A percentile compares a stretch with the other conserved stretches of the same genome.
Evolutionary conservation across 2,888 invertebrate genomes (phyloP).

Genomic region (Sarcophaga variegata): DNA sequence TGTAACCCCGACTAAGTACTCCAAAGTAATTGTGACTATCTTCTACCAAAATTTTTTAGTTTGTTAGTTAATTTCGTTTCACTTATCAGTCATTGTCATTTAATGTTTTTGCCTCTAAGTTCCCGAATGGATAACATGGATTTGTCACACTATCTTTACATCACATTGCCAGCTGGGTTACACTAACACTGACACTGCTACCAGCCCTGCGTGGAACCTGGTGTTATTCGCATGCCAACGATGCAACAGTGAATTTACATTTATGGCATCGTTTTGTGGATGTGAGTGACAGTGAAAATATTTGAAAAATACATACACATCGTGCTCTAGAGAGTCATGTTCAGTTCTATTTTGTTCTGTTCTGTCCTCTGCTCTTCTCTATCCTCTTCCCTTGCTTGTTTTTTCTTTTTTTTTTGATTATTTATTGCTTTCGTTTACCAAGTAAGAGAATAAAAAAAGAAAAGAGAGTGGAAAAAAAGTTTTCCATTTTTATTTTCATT

Average conservation of each 20-base stretch:
- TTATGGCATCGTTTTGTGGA: not conserved
- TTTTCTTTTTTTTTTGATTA: not conserved
- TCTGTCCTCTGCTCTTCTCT: too few relatives aligned
- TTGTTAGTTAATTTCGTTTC: too few relatives aligned
- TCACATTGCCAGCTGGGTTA: not conserved
- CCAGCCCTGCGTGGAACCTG: not conserved
- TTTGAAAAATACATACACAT: slow-evolving; percentile 23
- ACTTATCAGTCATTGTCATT: too few relatives aligned
- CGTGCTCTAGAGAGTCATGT: not conserved
- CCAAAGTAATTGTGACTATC: too few relatives aligned
- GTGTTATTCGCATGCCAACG: not conserved
- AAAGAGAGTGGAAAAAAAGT: not conserved
- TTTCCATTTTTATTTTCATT: not conserved
- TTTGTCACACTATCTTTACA: not conserved
- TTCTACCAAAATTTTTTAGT: too few relatives aligned
- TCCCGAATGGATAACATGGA: too few relatives aligned
- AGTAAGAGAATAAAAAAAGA: not conserved
- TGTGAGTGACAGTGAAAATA: slow-evolving; percentile 36
- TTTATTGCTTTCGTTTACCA: slow-evolving; percentile 7
- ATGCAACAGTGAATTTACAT: slow-evolving; percentile 12
- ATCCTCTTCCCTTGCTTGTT: too few relatives aligned
- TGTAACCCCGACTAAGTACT: too few relatives aligned
- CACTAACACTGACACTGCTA: not conserved
- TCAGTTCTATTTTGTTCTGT: not conserved
- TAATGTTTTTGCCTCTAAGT: too few relatives aligned